Base-by-base conservation (phyloP, 1,140 invertebrate genomes). In the Drosophila saltans region DNA sequence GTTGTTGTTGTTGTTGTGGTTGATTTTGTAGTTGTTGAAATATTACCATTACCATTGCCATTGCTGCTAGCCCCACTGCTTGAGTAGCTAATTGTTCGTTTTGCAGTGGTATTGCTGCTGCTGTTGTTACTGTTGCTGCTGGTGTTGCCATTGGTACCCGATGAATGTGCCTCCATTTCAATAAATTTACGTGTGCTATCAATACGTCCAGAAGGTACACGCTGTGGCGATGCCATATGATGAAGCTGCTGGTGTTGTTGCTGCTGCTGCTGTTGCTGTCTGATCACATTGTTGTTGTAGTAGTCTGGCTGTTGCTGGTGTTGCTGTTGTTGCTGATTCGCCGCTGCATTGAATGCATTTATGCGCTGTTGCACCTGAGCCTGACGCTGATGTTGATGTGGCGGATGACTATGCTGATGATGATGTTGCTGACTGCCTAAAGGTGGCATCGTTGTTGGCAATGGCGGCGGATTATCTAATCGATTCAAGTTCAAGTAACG, bases 401-500 rank as follows among this genome's bases (percentile, higher is more conserved):
- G 57, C 41, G 80, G 81, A 83, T 83, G 81, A 65, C 66, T 69
- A 58, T 89, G 80, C 58, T 81, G 81, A 56, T 75, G 69, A 48
- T 82, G 80, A 39, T 72, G 75, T 30, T 78, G 72, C 26, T 78
- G 78, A 67, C 81, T 80, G 69, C 86, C 86, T 66, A 90, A 69
- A 3, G 91, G 92, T 69, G 91, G 92, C 85, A 92, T 91, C 63
- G 92, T 91, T 57, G 91, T 81, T 72, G 92, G 91, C 78, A 92
- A 83, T 78, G 92, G 91, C 75, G 92, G 91, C 76, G 92, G 91
- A 84, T 92, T 91, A 78, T 92, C 90, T 92, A 86, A 76, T 74
- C 67, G 70, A 10, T 52, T 9, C 8, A 24, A 52, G 7, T 48
- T 52, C 45, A 26, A 52, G 45, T 52, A 52, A 52, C 21, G 45